Conservation (phyloP, 2,888 invertebrate species). For the Scaptomyza tumidula region DNA sequence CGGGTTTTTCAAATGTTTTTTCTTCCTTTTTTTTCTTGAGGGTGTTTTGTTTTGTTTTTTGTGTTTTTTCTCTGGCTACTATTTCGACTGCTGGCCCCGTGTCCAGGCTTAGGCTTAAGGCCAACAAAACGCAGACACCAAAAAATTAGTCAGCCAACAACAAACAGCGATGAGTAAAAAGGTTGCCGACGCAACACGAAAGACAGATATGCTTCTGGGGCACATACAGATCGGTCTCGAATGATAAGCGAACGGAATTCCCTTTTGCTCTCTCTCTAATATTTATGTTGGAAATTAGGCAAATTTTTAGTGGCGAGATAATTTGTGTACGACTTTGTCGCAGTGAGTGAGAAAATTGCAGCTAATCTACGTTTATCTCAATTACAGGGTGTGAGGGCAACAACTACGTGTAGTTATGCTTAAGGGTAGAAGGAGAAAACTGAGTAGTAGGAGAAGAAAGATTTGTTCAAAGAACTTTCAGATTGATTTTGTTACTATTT, state of each 20-base stretch:
- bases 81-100: slow-evolving; percentile 14
- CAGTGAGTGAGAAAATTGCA: slow-evolving; percentile 78
- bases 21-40: slow-evolving; percentile 35
- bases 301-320: slow-evolving; percentile 83
- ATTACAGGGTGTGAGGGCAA: slow-evolving; percentile 6
- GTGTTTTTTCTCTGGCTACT: slow-evolving; percentile 11
- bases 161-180: slow-evolving; percentile 35
- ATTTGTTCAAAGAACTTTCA: too few relatives aligned
- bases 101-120: slow-evolving; percentile 46
- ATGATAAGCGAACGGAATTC: slow-evolving; percentile 57
- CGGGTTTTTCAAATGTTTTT: slow-evolving; percentile 48
- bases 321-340: slow-evolving; percentile 82
- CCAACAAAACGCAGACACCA: slow-evolving; percentile 27
- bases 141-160: slow-evolving; percentile 60
- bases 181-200: slow-evolving; percentile 54
- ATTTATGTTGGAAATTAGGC: slow-evolving; percentile 83
- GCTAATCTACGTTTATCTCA: slow-evolving; percentile 43
- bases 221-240: slow-evolving; percentile 73
- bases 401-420: slow-evolving; percentile 8
- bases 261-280: slow-evolving; percentile 36
- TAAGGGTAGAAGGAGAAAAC: not conserved
- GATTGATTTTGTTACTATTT: too few relatives aligned
- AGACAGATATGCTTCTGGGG: slow-evolving; percentile 21
- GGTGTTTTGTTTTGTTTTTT: slow-evolving; percentile 56
- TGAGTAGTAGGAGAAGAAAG: too few relatives aligned